Evolutionary conservation across 2,113 vertebrate species (phyloP).

Genomic region (Neogale vison): DNA sequence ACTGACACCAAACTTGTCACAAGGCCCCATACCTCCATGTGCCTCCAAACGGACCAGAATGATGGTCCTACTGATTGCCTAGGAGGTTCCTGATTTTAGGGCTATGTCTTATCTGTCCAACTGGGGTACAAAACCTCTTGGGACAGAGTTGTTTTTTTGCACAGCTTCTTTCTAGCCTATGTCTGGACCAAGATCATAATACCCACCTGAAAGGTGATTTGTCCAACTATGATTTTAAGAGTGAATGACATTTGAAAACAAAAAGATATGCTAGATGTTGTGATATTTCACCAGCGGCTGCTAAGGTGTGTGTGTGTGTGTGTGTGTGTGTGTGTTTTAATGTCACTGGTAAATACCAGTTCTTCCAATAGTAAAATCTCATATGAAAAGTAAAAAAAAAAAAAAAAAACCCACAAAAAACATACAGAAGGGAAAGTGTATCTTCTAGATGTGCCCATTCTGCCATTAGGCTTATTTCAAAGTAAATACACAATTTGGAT

Average conservation of each 20-base stretch:
- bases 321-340: background rate
- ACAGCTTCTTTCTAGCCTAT: background rate
- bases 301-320: background rate
- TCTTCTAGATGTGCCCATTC: background rate
- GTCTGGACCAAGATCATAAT: background rate
- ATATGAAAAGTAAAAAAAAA: slow-evolving; percentile 39
- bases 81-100: background rate
- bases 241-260: background rate
- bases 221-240: background rate
- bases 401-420: slow-evolving; percentile 35
- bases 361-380: slow-evolving; percentile 24
- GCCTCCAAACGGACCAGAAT: background rate
- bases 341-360: background rate
- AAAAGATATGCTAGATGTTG: background rate
- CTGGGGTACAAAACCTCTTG: background rate
- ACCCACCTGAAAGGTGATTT: background rate
- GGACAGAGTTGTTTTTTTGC: background rate
- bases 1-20: background rate
- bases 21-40: background rate
- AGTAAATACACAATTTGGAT: background rate
- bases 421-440: background rate
- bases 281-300: background rate
- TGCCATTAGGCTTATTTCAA: slow-evolving; percentile 4
- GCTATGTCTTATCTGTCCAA: background rate
- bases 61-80: background rate